Evolutionary conservation across 2,888 invertebrate species (phyloP), one percentile per base, ranked within the genome.

Genomic region (Ectropis crepuscularia): DNA sequence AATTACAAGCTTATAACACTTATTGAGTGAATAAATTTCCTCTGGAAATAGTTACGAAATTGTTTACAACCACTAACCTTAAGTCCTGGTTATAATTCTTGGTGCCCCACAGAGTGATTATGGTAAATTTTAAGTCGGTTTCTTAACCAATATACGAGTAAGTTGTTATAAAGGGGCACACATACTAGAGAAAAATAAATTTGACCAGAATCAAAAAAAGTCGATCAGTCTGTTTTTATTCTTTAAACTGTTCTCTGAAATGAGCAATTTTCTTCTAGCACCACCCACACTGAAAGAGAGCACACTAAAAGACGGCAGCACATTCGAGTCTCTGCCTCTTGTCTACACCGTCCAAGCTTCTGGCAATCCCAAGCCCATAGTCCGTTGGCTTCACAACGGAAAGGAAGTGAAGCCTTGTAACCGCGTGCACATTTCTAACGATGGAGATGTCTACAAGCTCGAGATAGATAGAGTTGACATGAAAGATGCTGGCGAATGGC

Each of bases 401-500:
- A 94, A 96, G 74, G 95, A 95, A 68, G 90, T 97, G 38, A 95
- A 95, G 69, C 88, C 94, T 0, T 94, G 95, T 67, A 94, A 94
- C 49, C 91, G 95, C 61, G 93, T 95, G 57, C 94, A 94, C 63
- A 91, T 95, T 39, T 91, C 93, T 49, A 94, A 95, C 65, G 95
- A 95, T 39, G 96, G 96, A 38, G 96, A 96, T 68, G 90, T 94
- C 51, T 96, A 96, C 81, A 95, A 95, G 76, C 86, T 98, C 70
- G 95, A 95, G 74, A 95, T 98, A 45, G 94, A 94, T 53, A 95
- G 95, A 58, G 93, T 96, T 0, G 93, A 94, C 61, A 81, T 95
- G 73, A 94, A 93, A 8, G 98, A 98, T 82, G 95, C 95, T n/a
- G 97, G 97, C 8, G 93, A 95, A 63, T 98, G 98, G 92, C 95